A percentile compares a stretch with the other conserved stretches of the same genome.
Conservation (phyloP, 1,140 invertebrate species). For the Adelges cooleyi region DNA sequence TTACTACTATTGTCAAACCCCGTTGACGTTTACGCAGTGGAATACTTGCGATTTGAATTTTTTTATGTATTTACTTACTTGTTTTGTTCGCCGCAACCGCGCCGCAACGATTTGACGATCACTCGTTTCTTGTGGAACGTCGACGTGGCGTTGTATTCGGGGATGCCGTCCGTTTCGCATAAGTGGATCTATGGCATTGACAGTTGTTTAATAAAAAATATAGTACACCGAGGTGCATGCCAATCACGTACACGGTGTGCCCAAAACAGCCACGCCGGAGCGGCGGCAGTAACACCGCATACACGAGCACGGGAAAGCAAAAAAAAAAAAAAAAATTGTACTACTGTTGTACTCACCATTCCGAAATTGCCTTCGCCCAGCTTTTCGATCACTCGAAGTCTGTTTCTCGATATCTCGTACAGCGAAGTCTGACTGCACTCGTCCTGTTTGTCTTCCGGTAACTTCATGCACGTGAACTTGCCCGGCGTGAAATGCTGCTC, state of each 20-base stretch:
- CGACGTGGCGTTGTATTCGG: constrained; percentile 48
- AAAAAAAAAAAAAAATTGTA: too few relatives aligned
- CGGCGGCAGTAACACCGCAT: too few relatives aligned
- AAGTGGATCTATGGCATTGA: constrained; percentile 48
- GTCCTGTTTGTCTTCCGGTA: constrained; percentile 52
- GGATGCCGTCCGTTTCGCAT: constrained; percentile 59
- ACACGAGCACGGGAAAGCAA: not conserved
- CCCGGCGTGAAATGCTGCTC: constrained; percentile 50
- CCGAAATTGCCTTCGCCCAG: constrained; percentile 79
- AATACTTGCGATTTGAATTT: too few relatives aligned
- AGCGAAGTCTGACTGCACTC: constrained; percentile 42
- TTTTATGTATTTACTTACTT: constrained; percentile 49
- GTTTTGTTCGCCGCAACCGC: constrained; percentile 53
- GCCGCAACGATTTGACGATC: constrained; percentile 59
- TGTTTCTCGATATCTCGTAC: constrained; percentile 65
- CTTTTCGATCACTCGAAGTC: constrained; percentile 70
- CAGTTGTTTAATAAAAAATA: constrained; percentile 16
- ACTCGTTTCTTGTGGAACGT: constrained; percentile 53
- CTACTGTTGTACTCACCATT: constrained; percentile 62
- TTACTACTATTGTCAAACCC: too few relatives aligned
- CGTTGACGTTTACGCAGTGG: too few relatives aligned
- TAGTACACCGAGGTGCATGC: not conserved
- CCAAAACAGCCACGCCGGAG: not conserved
- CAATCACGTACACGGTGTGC: not conserved
- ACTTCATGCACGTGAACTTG: constrained; percentile 53